Evolutionary conservation across 2,113 vertebrate species (phyloP).

Genomic region (Scomber scombrus): DNA sequence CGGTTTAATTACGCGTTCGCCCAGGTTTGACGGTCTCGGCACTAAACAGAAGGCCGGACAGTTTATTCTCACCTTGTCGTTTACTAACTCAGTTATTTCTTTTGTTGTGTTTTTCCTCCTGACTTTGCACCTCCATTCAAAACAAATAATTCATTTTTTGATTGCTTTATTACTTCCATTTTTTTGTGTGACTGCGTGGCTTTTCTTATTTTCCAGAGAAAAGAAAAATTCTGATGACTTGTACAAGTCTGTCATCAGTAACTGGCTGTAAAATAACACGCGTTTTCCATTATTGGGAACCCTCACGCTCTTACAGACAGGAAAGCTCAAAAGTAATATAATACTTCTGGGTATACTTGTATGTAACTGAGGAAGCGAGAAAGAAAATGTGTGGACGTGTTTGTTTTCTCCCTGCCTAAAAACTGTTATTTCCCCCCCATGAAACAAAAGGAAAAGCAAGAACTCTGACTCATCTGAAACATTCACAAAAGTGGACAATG

Average conservation of each 20-base stretch:
- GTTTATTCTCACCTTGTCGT: neutral
- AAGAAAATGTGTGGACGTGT: too few species aligned
- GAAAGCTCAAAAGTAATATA: neutral
- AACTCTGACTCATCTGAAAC: too few species aligned
- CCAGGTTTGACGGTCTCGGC: neutral
- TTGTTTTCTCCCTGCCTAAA: too few species aligned
- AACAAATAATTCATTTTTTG: conserved; percentile 9
- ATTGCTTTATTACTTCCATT: conserved; percentile 4
- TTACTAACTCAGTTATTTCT: neutral
- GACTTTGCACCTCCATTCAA: conserved; percentile 31
- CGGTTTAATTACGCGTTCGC: conserved; percentile 21
- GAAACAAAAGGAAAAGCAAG: too few species aligned
- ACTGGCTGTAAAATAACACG: neutral
- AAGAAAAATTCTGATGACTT: conserved; percentile 12
- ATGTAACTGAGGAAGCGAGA: too few species aligned
- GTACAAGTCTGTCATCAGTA: neutral
- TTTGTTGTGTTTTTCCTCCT: conserved; percentile 33
- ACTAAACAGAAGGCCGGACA: conserved; percentile 4
- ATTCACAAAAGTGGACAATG: too few species aligned
- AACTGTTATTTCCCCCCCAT: too few species aligned
- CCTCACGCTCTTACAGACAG: neutral
- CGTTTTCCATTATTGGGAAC: neutral
- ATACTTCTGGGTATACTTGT: too few species aligned
- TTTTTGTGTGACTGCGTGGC: conserved; percentile 2
- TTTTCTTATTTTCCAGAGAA: neutral